Conservation (phyloP, 2,888 invertebrate species). For the Stenchaetothrips biformis region DNA sequence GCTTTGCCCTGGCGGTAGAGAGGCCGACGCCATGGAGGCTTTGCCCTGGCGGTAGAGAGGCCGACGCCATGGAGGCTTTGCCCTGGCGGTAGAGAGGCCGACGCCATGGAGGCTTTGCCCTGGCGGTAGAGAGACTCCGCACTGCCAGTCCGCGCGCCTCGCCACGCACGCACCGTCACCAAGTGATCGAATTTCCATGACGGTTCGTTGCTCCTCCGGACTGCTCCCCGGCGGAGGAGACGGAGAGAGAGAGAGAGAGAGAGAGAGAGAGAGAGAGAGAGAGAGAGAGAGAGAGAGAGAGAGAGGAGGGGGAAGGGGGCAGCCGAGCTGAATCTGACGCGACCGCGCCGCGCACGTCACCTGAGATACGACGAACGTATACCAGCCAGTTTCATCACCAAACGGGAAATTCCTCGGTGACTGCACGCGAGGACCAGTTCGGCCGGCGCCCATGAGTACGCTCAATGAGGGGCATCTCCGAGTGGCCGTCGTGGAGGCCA, state of each 20-base stretch:
- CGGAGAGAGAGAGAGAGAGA: not conserved
- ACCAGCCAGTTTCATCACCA: not conserved
- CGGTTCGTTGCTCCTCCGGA: conserved; percentile 9
- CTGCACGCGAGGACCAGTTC: too few species aligned
- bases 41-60: too few species aligned
- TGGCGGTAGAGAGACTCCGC: too few species aligned
- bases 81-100: too few species aligned
- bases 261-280: not conserved
- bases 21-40: too few species aligned
- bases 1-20: too few species aligned
- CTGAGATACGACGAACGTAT: not conserved
- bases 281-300: not conserved
- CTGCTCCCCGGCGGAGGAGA: not conserved
- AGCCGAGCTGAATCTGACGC: not conserved
- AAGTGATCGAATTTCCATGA: conserved; percentile 12
- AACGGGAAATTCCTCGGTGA: not conserved
- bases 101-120: too few species aligned
- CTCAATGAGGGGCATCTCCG: too few species aligned
- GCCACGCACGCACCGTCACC: not conserved
- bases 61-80: too few species aligned
- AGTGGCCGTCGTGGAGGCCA: too few species aligned
- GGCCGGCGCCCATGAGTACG: too few species aligned
- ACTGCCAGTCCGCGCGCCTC: not conserved
- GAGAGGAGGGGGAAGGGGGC: not conserved
- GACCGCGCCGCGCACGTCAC: not conserved